Evolutionary conservation across 2,113 vertebrate species (phyloP).

Genomic region (Megaleporinus macrocephalus): DNA sequence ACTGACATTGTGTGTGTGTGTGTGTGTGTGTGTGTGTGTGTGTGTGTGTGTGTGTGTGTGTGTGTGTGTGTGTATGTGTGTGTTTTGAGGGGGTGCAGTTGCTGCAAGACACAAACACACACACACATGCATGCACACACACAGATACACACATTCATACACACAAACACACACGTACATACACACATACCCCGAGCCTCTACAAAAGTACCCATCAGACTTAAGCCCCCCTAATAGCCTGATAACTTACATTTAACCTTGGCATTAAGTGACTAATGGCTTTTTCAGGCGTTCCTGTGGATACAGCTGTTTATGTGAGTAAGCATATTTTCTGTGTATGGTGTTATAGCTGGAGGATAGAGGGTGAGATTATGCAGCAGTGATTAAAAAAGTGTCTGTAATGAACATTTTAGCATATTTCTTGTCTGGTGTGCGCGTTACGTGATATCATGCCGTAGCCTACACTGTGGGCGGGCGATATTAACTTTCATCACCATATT

Average conservation of each 20-base stretch:
- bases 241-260: constrained; percentile 41
- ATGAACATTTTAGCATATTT: too few species aligned
- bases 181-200: neutral
- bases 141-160: constrained; percentile 16
- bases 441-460: too few species aligned
- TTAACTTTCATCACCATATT: too few species aligned
- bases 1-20: constrained; percentile 31
- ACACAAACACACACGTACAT: constrained; percentile 27
- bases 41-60: neutral
- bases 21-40: constrained; percentile 2
- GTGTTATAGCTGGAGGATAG: too few species aligned
- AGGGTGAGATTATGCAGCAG: too few species aligned
- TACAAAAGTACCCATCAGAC: constrained; percentile 16
- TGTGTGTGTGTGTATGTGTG: neutral
- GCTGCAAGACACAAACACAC: neutral
- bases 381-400: too few species aligned
- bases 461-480: too few species aligned
- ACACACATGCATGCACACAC: constrained; percentile 31
- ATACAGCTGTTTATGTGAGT: neutral
- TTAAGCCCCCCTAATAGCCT: constrained; percentile 15
- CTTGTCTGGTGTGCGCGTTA: too few species aligned
- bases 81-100: constrained; percentile 7
- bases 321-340: neutral
- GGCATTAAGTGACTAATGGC: constrained; percentile 10
- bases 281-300: neutral